Base-by-base conservation (phyloP, 2,113 vertebrate species). In the Caranx ignobilis region DNA sequence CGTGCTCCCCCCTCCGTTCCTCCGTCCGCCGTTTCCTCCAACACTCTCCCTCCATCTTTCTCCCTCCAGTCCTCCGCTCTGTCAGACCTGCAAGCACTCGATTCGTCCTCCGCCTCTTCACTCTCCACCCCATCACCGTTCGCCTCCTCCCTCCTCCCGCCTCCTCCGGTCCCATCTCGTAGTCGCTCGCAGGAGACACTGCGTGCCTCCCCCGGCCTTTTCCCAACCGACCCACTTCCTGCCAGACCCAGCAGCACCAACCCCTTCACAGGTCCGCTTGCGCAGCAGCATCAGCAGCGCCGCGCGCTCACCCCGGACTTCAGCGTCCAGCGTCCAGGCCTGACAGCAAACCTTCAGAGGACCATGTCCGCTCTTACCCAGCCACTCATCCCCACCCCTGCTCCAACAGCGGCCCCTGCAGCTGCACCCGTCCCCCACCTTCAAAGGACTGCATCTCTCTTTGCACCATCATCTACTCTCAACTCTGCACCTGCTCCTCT, bases 131-230 rank as follows among this genome's bases (percentile, higher is more conserved):
- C 87, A 0, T 83, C 83, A 5, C 83, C 81, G 0, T 39, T 75
- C 21, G 8, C 91, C 70, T 91, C 88, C 68, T 92, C 95, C 90
- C 91, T 96, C 87, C 94, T 91, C 41, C 92, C 91, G 16, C 93
- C 92, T 70, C 96, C 96, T 74, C 96, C 95, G 0, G 0, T 90
- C 13, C 93, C 96, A 4, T 88, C 95, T 19, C 94, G 95, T 35
- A 96, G 93, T 57, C 93, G 94, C 48, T 96, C 96, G 10, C 96
- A 96, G 87, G 96, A 96, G 80, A 93, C 88, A 8, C 88, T 81
- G 11, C 91, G 77, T 2, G 89, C 86, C 61, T 97, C 96, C 71
- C 94, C 95, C 1, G 94, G 95, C 78, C 94, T 94, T 0, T 95
- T 97, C 82, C 74, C 75, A 2, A 5, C 64, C 0, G 94, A 95